A percentile compares a stretch with the other conserved stretches of the same genome.
These are phyloP conservation scores for Eupsittula cactorum DNA, from an alignment of 2,113 vertebrate species.

Conservation along the genomic window DNA sequence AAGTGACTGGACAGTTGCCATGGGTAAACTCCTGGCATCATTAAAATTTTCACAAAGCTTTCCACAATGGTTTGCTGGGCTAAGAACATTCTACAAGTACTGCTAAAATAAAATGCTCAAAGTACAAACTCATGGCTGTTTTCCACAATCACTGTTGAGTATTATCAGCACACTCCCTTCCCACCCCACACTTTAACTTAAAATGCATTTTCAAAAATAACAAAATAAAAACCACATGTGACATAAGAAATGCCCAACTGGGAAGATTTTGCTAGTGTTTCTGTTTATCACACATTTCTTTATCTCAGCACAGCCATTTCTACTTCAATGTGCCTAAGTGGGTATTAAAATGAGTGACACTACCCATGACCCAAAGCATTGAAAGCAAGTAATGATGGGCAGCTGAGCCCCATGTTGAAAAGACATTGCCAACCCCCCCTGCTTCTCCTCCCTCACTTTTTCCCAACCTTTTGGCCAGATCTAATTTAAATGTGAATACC, in stretches of 20 bases:
- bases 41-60: slow-evolving; percentile 29
- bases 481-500: slow-evolving; percentile 69
- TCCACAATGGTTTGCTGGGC: background rate
- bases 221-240: background rate
- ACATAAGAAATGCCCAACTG: background rate
- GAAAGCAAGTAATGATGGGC: slow-evolving; percentile 57
- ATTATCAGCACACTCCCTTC: background rate
- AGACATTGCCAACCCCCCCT: background rate
- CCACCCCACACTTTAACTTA: background rate
- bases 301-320: background rate
- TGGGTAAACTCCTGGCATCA: slow-evolving; percentile 15
- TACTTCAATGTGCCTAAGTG: slow-evolving; percentile 43
- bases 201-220: background rate
- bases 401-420: slow-evolving; percentile 49
- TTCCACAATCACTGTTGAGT: background rate
- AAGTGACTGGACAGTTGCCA: slow-evolving; percentile 1
- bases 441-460: slow-evolving; percentile 29
- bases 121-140: slow-evolving; percentile 1
- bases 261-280: background rate
- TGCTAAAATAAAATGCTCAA: background rate
- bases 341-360: slow-evolving; percentile 51
- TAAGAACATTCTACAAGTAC: background rate
- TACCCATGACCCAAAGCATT: slow-evolving; percentile 40
- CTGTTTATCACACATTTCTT: slow-evolving; percentile 26
- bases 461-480: slow-evolving; percentile 44